Conservation (phyloP, 2,797 vertebrate genomes). For the Peromyscus aztecus region DNA sequence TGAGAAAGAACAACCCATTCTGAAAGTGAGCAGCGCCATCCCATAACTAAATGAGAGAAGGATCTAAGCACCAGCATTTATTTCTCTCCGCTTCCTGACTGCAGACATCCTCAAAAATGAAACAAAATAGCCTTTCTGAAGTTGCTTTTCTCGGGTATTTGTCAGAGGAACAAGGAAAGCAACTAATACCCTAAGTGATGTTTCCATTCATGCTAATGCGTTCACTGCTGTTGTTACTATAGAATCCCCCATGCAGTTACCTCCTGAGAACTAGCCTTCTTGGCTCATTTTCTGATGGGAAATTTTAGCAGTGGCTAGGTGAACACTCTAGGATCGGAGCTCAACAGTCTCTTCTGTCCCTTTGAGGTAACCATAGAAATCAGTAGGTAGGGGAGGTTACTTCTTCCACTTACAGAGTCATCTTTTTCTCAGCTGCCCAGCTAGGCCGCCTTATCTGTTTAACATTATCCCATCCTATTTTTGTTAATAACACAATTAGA, state of each 20-base stretch:
- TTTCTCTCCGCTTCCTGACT: not conserved
- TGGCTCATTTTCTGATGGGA: not conserved
- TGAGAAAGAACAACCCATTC: not conserved
- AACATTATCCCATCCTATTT: conserved; percentile 54
- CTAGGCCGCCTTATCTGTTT: not conserved
- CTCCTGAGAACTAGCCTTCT: conserved; percentile 41
- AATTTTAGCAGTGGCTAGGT: not conserved
- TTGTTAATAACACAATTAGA: conserved; percentile 72
- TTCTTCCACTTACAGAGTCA: conserved; percentile 46
- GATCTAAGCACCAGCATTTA: not conserved
- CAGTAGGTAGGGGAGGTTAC: not conserved
- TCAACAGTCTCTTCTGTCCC: not conserved
- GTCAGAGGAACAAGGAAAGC: not conserved
- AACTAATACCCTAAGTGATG: not conserved
- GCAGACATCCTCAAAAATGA: not conserved
- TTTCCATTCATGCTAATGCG: not conserved
- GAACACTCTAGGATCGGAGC: not conserved
- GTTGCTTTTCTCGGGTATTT: not conserved
- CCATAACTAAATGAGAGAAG: not conserved
- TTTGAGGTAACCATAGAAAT: not conserved
- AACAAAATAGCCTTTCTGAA: not conserved
- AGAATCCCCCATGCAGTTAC: not conserved
- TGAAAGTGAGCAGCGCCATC: not conserved
- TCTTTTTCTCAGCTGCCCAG: conserved; percentile 29
- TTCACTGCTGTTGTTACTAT: conserved; percentile 43